phyloP scores from a whole-genome alignment of 2,888 invertebrate species.

The Pollenia griseotomentosa region DNA sequence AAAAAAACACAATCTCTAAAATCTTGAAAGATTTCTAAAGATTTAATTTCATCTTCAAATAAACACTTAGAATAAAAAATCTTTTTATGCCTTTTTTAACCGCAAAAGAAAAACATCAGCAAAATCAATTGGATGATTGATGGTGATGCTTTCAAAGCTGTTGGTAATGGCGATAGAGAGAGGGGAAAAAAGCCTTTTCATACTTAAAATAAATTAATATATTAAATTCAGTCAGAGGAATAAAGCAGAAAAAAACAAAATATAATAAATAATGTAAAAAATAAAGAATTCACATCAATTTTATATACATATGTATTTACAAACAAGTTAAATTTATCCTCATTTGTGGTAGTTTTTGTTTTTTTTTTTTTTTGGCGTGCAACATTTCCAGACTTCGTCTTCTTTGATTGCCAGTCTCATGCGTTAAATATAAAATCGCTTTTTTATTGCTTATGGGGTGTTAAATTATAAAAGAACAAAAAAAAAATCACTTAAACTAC shows the following conservation, averaged over 20 bases:
- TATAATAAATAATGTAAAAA: conserved; percentile 41
- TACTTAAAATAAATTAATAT: conserved; percentile 57
- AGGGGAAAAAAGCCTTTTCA: conserved; percentile 14
- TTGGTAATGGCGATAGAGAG: not conserved
- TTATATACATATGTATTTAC: conserved; percentile 9
- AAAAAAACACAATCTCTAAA: not conserved
- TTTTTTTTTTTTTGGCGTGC: not conserved
- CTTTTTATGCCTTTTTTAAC: not conserved
- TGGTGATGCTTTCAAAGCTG: conserved; percentile 34
- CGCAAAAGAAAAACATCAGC: conserved; percentile 14
- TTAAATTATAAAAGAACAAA: conserved; percentile 49
- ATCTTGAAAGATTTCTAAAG: not conserved
- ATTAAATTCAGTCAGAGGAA: conserved; percentile 9
- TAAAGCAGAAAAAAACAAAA: not conserved
- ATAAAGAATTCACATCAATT: conserved; percentile 30
- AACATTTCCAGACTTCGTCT: conserved; percentile 12
- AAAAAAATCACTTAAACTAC: conserved; percentile 17
- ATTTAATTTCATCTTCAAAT: conserved; percentile 20
- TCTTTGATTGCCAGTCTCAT: not conserved
- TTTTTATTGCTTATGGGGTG: conserved; percentile 60
- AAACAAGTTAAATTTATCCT: not conserved
- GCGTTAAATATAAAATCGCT: not conserved
- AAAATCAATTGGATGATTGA: conserved; percentile 58
- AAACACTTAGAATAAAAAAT: not conserved
- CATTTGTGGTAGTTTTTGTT: conserved; percentile 3